Evolutionary conservation across 2,113 vertebrate species (phyloP), one percentile per base, ranked within the genome.

Genomic region (Desmodus rotundus): DNA sequence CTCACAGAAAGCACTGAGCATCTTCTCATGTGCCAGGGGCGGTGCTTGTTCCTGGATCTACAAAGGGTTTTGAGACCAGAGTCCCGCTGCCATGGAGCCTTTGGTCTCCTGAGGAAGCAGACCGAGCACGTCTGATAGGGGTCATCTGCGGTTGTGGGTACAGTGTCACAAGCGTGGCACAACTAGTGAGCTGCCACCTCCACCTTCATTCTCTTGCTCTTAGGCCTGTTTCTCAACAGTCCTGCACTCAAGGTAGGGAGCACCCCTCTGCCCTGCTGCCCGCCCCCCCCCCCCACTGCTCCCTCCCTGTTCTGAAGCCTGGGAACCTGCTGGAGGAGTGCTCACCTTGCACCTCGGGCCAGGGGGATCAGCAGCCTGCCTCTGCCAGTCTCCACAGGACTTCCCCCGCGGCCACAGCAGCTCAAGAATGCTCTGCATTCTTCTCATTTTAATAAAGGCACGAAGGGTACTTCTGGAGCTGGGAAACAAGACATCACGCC

Each of bases 341-440:
- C 20, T 22, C 54, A 56, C 54, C 20, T 36, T 20, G 11, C 0
- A 70, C 96, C 83, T n/a, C 11, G 4, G 95, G 92, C 50, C 14
- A 22, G 33, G 20, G 90, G 92, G 87, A 94, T 68, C n/a, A 86
- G 85, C 76, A 12, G 52, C 89, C 88, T 93, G 7, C 93, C 87
- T 72, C 67, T 86, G 90, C 96, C 87, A 43, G 95, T 93, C 96
- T 93, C 26, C 91, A 92, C 95, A 95, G 81, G 94, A 86, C 74
- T 74, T 72, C 50, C 81, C 93, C 81, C 0, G 31, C 38, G 78
- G 94, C 94, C 84, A 80, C 38, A 0, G 70, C 47, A 36, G 36
- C 92, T 72, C 58, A 36, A 68, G 91, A 89, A 92, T 73, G 91
- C 41, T 50, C 81, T 5, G 61, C 94, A 94, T 96, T 95, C 93